These are phyloP conservation scores for Sylvia borin DNA, from an alignment of 2,797 vertebrate genomes.

Conservation along the genomic window DNA sequence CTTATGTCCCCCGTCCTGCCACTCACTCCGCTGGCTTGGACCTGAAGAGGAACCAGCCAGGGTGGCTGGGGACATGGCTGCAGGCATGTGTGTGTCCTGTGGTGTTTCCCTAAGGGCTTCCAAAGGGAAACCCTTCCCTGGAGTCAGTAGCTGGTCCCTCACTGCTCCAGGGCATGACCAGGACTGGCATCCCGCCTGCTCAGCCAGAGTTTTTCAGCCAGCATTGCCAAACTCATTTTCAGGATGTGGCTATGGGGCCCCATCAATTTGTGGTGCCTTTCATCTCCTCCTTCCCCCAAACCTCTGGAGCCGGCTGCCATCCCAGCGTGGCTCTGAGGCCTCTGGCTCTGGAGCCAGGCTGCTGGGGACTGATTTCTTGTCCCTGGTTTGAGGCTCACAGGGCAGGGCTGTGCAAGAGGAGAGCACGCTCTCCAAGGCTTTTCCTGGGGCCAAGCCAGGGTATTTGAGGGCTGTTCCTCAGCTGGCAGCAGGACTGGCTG, in stretches of 20 bases:
- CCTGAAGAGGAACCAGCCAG: background rate
- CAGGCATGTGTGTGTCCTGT: background rate
- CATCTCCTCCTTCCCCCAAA: background rate
- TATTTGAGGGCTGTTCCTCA: conserved; percentile 21
- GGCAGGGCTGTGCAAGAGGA: background rate
- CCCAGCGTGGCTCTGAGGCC: background rate
- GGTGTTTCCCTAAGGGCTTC: background rate
- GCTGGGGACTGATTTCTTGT: background rate
- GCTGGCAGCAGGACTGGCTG: background rate
- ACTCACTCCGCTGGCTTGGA: background rate
- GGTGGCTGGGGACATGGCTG: background rate
- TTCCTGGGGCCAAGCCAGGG: conserved; percentile 37
- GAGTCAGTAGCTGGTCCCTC: background rate
- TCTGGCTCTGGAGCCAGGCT: background rate
- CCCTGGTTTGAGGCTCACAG: background rate
- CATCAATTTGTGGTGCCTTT: background rate
- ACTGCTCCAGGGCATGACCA: background rate
- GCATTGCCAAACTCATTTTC: background rate
- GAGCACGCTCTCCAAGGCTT: background rate
- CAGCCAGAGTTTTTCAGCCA: background rate
- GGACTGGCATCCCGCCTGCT: background rate
- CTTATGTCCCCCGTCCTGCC: background rate
- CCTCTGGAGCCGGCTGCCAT: background rate
- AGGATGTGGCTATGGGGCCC: background rate
- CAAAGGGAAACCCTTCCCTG: background rate